Conservation (phyloP, 2,113 vertebrate genomes). For the Coptodon rendalli region DNA sequence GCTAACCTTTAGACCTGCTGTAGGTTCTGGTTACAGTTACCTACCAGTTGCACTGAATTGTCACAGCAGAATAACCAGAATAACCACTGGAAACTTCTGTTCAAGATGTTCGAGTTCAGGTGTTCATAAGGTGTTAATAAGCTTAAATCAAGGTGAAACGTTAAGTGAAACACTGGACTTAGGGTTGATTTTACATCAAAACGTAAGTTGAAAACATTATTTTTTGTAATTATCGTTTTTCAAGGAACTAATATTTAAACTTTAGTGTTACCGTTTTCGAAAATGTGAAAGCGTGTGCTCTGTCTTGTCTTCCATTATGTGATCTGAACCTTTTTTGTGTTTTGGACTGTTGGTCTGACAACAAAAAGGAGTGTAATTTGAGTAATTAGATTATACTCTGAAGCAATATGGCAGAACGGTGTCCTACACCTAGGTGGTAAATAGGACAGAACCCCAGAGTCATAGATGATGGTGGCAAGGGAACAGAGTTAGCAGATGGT, state of each 20-base stretch:
- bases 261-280: accelerated
- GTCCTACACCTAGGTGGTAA: neutral
- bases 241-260: neutral
- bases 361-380: neutral
- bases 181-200: neutral
- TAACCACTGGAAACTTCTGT: neutral
- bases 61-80: neutral
- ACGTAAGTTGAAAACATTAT: accelerated
- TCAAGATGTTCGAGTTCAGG: neutral
- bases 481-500: neutral
- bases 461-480: neutral
- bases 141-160: neutral
- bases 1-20: neutral
- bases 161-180: neutral
- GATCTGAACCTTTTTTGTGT: neutral
- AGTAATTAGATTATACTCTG: neutral
- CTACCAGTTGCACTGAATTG: neutral
- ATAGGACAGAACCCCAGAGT: neutral
- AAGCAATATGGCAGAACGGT: neutral
- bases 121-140: neutral
- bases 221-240: neutral
- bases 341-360: neutral
- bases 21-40: neutral
- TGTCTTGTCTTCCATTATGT: neutral
- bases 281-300: neutral